These are phyloP conservation scores for Agrotis exclamationis DNA, from an alignment of 2,888 invertebrate genomes.

Conservation along the genomic window DNA sequence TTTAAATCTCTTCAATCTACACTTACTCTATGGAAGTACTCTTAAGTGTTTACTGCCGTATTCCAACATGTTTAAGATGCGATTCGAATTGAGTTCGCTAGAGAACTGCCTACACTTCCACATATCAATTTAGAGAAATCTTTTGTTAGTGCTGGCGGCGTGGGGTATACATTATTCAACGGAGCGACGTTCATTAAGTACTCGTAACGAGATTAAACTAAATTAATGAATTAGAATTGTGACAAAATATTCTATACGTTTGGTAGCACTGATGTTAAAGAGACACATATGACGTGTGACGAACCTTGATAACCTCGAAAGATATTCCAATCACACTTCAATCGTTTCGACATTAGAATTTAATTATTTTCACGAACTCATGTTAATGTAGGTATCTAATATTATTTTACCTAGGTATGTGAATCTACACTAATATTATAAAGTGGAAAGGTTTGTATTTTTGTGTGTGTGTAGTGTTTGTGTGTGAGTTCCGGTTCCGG, in stretches of 20 bases:
- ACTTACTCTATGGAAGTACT: conserved; percentile 4
- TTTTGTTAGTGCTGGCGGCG: conserved; percentile 49
- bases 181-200: conserved; percentile 69
- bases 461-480: too few relatives aligned
- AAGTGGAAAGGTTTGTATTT: too few relatives aligned
- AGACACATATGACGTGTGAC: conserved; percentile 9
- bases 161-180: conserved; percentile 66
- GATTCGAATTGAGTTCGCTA: conserved; percentile 25
- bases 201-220: conserved; percentile 68
- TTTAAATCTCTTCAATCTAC: conserved; percentile 21
- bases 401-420: too few relatives aligned
- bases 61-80: conserved; percentile 20
- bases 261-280: neutral
- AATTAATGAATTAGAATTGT: conserved; percentile 70
- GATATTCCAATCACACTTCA: neutral
- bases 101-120: conserved; percentile 32
- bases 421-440: too few relatives aligned
- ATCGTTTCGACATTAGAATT: neutral
- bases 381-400: too few relatives aligned
- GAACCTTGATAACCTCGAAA: neutral
- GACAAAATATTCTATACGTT: conserved; percentile 60
- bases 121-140: conserved; percentile 54
- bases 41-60: conserved; percentile 2
- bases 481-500: too few relatives aligned
- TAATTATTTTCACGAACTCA: too few relatives aligned